phyloP scores from a whole-genome alignment of 2,113 vertebrate species.

The Desmodus rotundus region DNA sequence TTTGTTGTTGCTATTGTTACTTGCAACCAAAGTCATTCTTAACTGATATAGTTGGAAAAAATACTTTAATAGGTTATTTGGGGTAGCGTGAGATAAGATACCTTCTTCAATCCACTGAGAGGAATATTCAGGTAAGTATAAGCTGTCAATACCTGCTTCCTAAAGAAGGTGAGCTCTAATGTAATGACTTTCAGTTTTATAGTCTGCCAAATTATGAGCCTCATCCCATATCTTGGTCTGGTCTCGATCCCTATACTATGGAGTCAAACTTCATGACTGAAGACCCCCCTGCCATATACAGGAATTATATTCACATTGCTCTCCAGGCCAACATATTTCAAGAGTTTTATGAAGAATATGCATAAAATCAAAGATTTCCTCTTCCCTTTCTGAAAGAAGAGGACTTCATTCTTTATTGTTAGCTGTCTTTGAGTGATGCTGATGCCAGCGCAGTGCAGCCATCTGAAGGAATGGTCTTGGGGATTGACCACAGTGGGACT shows the following conservation, averaged over 20 bases:
- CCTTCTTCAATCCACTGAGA: not conserved
- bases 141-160: not conserved
- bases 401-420: not conserved
- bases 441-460: too few species aligned
- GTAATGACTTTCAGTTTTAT: not conserved
- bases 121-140: not conserved
- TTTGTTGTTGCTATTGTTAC: not conserved
- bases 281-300: not conserved
- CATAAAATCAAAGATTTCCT: not conserved
- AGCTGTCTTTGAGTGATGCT: not conserved
- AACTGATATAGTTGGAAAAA: not conserved
- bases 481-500: not conserved
- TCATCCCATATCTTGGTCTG: not conserved
- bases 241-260: not conserved
- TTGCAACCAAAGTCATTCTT: not conserved
- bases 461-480: not conserved
- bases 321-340: not conserved
- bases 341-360: not conserved
- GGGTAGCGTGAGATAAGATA: not conserved
- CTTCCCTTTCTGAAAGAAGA: not conserved
- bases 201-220: too few species aligned
- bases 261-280: not conserved
- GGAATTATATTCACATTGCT: not conserved
- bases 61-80: not conserved
- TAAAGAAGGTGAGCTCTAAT: not conserved